Conservation (phyloP, 2,797 vertebrate genomes). For the Botia almorhae region DNA sequence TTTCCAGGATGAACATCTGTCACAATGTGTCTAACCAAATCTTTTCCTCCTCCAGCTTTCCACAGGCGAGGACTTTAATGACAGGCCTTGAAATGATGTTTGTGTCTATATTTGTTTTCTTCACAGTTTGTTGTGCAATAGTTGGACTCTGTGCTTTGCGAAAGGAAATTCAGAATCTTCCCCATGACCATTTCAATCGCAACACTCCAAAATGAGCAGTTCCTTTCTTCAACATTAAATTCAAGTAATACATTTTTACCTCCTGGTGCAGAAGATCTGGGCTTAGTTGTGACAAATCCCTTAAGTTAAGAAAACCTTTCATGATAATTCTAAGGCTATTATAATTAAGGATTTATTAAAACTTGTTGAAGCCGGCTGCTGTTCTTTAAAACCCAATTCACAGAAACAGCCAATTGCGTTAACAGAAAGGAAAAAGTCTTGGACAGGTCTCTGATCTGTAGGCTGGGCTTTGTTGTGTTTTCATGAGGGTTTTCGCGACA, state of each 20-base stretch:
- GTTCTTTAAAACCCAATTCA: neutral
- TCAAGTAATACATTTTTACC: neutral
- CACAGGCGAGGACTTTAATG: slow-evolving; percentile 27
- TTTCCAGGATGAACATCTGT: slow-evolving; percentile 44
- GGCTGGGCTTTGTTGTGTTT: neutral
- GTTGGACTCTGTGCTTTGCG: neutral
- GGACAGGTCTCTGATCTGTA: neutral
- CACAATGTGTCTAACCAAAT: slow-evolving; percentile 32
- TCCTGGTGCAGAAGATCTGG: neutral
- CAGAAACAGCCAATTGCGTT: neutral
- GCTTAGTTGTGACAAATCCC: neutral
- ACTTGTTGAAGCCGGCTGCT: neutral
- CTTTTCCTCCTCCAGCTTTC: slow-evolving; percentile 24
- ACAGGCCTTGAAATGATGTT: slow-evolving; percentile 14
- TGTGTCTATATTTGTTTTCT: slow-evolving; percentile 21
- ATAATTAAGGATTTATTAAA: neutral
- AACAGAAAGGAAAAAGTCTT: neutral
- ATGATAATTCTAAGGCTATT: neutral
- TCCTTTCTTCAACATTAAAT: neutral
- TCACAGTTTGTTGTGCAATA: slow-evolving; percentile 37
- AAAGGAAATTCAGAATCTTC: neutral
- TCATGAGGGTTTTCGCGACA: slow-evolving; percentile 24
- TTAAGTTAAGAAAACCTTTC: neutral
- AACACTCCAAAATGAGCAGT: neutral
- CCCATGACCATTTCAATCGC: slow-evolving; percentile 9